Base-by-base conservation (phyloP, 1,140 invertebrate genomes). In the Ceratitis capitata region DNA sequence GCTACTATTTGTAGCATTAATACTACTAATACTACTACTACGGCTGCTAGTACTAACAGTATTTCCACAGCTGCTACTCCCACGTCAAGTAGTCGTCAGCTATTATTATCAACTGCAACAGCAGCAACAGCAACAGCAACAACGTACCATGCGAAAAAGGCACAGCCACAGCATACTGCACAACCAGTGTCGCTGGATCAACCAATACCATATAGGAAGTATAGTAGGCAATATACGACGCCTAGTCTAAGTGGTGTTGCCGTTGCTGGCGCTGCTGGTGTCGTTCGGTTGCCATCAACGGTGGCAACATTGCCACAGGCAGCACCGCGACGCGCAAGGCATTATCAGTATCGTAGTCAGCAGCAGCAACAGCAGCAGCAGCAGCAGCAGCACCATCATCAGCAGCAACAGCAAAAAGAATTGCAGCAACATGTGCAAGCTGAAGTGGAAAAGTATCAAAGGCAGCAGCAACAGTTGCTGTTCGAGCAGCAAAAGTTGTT, bases 121-220 rank as follows among this genome's bases (percentile, higher is more conserved):
- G 35, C n/a, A 45, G 19, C 69, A 78, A 26, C 69, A 23, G 0
- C 19, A 47, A 42, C 12, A 26, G 35, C n/a, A 10, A 12, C 61
- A 6, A 1, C 58, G 58, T 29, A 32, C n/a, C 39, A 74, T 74
- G n/a, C 19, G 7, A 78, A 78, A 78, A 42, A 47, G n/a, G 14
- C 53, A 47, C 61, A 51, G 42, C 85, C 69, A 85, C 84, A 19
- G 16, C 16, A 85, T 51, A n/a, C 51, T n/a, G 35, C 61, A 35
- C 86, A 86, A 29, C 85, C 84, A 84, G 86, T 88, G 88, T 26
- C 82, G 23, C 74, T 64, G 42, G 64, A 61, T 42, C 84, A 82
- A 84, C 53, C 26, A 45, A 23, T 42, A 32, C n/a, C 69, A 45
- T 78, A 45, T 45, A 78, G 32, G 12, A 78, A 78, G 12, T 78